These are phyloP conservation scores for Andrena fulva DNA, from an alignment of 2,888 invertebrate genomes.

Conservation along the genomic window DNA sequence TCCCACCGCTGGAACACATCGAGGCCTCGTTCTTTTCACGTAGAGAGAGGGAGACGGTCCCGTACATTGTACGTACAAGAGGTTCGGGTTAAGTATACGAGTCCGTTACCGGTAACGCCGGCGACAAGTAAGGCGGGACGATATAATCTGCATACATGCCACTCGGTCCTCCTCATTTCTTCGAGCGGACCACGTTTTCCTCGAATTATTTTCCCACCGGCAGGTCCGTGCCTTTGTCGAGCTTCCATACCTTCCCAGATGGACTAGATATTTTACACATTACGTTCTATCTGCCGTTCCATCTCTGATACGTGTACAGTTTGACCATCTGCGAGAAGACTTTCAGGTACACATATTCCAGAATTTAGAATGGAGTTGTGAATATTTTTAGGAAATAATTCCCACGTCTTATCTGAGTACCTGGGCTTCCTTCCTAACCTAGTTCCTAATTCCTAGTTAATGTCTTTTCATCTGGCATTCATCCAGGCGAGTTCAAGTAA, in stretches of 20 bases:
- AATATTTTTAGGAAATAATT: no score
- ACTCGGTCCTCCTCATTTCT: conserved; percentile 25
- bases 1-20: conserved; percentile 27
- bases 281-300: no score
- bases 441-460: no score
- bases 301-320: no score
- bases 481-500: no score
- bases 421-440: no score
- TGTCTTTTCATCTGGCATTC: no score
- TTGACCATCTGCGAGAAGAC: no score
- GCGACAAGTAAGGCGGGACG: conserved; percentile 61
- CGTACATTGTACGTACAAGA: conserved; percentile 56
- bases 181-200: conserved; percentile 24
- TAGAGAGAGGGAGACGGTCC: conserved; percentile 28
- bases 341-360: no score
- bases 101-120: conserved; percentile 57
- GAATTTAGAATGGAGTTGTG: no score
- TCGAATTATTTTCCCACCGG: conserved; percentile 22
- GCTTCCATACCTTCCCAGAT: not conserved
- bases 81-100: conserved; percentile 58
- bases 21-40: conserved; percentile 31
- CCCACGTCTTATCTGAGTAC: no score
- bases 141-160: conserved; percentile 63
- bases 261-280: not conserved
- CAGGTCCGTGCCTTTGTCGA: conserved; percentile 10